A percentile compares a stretch with the other conserved stretches of the same genome.
These are phyloP conservation scores for Perodicticus potto DNA, from an alignment of 2,797 vertebrate species.

Conservation along the genomic window DNA sequence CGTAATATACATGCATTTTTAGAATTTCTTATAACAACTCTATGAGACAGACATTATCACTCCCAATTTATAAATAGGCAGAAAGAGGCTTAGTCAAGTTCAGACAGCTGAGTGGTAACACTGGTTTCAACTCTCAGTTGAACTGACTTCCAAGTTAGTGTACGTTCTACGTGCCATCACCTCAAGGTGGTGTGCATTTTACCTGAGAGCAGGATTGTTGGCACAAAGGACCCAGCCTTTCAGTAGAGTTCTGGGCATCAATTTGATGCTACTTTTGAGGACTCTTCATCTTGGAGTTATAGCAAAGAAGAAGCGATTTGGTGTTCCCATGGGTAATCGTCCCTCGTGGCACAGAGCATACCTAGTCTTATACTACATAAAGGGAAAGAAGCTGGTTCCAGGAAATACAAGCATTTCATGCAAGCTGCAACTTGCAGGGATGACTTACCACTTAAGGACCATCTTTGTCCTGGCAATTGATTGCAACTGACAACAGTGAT, in stretches of 20 bases:
- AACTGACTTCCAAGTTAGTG: background rate
- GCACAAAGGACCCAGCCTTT: background rate
- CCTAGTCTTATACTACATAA: background rate
- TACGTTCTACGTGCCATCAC: background rate
- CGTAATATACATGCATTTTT: background rate
- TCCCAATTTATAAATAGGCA: background rate
- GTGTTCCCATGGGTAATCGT: background rate
- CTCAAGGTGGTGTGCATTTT: background rate
- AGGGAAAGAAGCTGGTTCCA: background rate
- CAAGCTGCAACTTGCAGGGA: background rate
- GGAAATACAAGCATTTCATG: background rate
- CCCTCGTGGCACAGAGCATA: background rate
- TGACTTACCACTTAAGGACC: background rate
- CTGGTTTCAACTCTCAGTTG: background rate
- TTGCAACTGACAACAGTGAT: background rate
- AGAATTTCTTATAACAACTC: background rate
- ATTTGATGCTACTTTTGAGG: background rate
- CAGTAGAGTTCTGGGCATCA: background rate
- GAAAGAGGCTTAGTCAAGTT: background rate
- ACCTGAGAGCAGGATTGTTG: background rate
- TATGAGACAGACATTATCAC: background rate
- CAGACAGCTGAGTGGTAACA: background rate
- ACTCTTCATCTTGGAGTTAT: background rate
- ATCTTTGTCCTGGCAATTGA: background rate
- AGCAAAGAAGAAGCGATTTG: background rate